Evolutionary conservation across 1,140 invertebrate genomes (phyloP).

Genomic region (Caenorhabditis latens): DNA sequence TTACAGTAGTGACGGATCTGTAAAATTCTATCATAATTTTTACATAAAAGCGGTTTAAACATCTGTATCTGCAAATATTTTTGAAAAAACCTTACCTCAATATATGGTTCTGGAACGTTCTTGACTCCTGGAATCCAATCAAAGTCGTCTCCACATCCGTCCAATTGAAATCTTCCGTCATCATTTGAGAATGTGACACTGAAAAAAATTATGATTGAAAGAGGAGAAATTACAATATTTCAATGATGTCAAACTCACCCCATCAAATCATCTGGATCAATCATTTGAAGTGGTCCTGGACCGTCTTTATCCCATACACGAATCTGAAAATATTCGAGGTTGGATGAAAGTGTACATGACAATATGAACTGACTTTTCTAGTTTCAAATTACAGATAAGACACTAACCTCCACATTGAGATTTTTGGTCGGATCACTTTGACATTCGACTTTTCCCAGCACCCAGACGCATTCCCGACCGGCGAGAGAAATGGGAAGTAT

Average conservation of each 20-base stretch:
- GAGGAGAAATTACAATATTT: background rate
- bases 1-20: conserved; percentile 75
- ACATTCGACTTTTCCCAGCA: conserved; percentile 66
- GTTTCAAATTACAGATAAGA: background rate
- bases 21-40: background rate
- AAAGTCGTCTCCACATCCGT: conserved; percentile 74
- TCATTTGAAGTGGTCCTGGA: conserved; percentile 57
- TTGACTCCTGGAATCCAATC: conserved; percentile 73
- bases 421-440: conserved; percentile 66
- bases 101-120: conserved; percentile 72
- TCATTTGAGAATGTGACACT: conserved; percentile 74
- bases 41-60: background rate
- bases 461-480: conserved; percentile 67
- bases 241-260: conserved; percentile 46
- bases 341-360: background rate
- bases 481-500: conserved; percentile 29
- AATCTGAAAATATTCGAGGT: conserved; percentile 41
- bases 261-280: conserved; percentile 69
- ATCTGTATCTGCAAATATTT: too few species aligned
- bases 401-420: conserved; percentile 65
- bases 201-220: conserved; percentile 13
- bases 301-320: conserved; percentile 66
- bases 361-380: background rate
- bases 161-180: conserved; percentile 74
- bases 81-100: conserved; percentile 56